These are phyloP conservation scores for Phrynosoma platyrhinos DNA, from an alignment of 2,113 vertebrate genomes.

Conservation along the genomic window DNA sequence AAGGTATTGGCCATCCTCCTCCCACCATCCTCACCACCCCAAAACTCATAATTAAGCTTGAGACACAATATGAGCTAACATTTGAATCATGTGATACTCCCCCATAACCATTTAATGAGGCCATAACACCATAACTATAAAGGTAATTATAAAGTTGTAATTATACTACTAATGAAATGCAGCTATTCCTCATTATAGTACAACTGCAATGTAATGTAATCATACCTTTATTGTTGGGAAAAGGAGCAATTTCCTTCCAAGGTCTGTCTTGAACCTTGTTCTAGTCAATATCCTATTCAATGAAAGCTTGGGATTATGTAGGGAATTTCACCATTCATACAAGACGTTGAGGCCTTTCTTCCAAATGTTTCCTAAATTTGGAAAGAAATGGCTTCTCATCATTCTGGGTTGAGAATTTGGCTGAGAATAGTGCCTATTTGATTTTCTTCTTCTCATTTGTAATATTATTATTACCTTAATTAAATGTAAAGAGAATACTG, in stretches of 20 bases:
- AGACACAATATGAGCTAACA: no score
- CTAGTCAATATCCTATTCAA: neutral
- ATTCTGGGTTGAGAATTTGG: slow-evolving; percentile 52
- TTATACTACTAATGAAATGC: no score
- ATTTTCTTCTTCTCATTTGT: slow-evolving; percentile 70
- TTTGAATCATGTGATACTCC: no score
- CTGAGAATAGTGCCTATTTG: slow-evolving; percentile 66
- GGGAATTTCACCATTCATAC: neutral
- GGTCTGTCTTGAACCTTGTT: neutral
- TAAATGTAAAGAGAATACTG: slow-evolving; percentile 65
- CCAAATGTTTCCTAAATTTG: neutral
- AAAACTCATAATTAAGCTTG: no score
- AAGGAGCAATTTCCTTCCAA: neutral
- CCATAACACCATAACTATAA: no score
- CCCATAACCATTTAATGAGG: no score
- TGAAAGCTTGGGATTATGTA: neutral
- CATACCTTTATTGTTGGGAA: neutral
- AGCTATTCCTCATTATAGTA: no score
- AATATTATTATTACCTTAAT: slow-evolving; percentile 72
- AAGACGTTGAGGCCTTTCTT: neutral
- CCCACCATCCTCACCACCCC: no score
- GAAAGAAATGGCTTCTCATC: neutral
- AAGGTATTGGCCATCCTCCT: no score
- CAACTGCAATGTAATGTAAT: no score
- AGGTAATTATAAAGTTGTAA: no score